Conservation (phyloP, 2,797 vertebrate genomes). For the Momotus momota region DNA sequence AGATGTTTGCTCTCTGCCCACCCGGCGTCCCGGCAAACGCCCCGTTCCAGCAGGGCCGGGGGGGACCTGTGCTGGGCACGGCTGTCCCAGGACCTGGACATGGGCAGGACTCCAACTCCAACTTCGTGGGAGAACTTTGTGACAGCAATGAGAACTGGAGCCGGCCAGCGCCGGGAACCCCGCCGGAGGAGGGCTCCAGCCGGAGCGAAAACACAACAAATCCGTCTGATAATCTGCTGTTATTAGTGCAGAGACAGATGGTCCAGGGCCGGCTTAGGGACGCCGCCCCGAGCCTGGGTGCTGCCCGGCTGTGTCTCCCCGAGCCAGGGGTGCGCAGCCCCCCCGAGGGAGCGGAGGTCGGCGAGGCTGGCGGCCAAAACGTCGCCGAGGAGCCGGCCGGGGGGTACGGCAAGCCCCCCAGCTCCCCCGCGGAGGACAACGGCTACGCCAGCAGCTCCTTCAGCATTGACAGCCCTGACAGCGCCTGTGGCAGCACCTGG, state of each 20-base stretch:
- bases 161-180: slow-evolving; percentile 70
- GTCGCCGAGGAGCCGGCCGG: not conserved
- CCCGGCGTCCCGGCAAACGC: not conserved
- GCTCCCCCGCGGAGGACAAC: slow-evolving; percentile 87
- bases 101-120: slow-evolving; percentile 89
- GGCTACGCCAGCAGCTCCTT: slow-evolving; percentile 87
- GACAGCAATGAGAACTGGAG: slow-evolving; percentile 91
- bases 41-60: slow-evolving; percentile 43
- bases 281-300: not conserved
- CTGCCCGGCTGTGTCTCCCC: not conserved
- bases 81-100: not conserved
- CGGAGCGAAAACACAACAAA: slow-evolving; percentile 28
- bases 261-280: slow-evolving; percentile 60
- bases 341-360: slow-evolving; percentile 89
- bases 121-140: slow-evolving; percentile 85
- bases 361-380: slow-evolving; percentile 66
- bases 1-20: slow-evolving; percentile 79
- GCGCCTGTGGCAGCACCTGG: slow-evolving; percentile 57
- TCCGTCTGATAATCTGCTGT: slow-evolving; percentile 78
- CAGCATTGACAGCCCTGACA: slow-evolving; percentile 82
- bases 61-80: not conserved
- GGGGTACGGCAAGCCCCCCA: slow-evolving; percentile 61
- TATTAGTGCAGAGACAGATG: slow-evolving; percentile 84
- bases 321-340: slow-evolving; percentile 87
- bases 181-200: slow-evolving; percentile 69